Conservation (phyloP, 2,888 invertebrate species). For the Ceramica pisi region DNA sequence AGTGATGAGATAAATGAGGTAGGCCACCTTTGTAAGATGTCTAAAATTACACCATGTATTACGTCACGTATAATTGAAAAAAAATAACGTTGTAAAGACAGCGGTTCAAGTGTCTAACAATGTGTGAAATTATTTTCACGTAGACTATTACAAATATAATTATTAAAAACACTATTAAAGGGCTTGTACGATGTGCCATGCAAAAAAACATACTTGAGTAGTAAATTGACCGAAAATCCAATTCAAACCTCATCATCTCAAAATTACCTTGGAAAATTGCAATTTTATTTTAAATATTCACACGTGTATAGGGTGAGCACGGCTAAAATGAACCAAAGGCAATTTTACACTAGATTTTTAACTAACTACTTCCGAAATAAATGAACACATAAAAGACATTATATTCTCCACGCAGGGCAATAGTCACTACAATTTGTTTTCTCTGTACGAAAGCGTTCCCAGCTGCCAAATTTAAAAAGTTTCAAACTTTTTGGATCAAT, state of each 20-base stretch:
- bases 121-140: not conserved
- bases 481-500: constrained; percentile 63
- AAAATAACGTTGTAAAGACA: not conserved
- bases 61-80: not conserved
- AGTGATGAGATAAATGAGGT: no score
- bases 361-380: constrained; percentile 18
- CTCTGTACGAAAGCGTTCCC: constrained; percentile 37
- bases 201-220: not conserved
- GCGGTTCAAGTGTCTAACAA: not conserved
- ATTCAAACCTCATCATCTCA: constrained; percentile 27
- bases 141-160: not conserved
- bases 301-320: not conserved
- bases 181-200: not conserved
- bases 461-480: constrained; percentile 67
- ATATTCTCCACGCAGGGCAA: constrained; percentile 21
- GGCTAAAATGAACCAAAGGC: constrained; percentile 19
- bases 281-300: constrained; percentile 45
- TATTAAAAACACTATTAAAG: not conserved
- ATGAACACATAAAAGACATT: constrained; percentile 36
- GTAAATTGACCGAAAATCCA: constrained; percentile 20
- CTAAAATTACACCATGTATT: no score
- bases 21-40: no score
- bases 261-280: constrained; percentile 28
- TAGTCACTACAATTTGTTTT: constrained; percentile 50
- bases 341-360: constrained; percentile 34